These are phyloP conservation scores for Nothocercus nigrocapillus DNA, from an alignment of 2,113 vertebrate species.

Conservation along the genomic window DNA sequence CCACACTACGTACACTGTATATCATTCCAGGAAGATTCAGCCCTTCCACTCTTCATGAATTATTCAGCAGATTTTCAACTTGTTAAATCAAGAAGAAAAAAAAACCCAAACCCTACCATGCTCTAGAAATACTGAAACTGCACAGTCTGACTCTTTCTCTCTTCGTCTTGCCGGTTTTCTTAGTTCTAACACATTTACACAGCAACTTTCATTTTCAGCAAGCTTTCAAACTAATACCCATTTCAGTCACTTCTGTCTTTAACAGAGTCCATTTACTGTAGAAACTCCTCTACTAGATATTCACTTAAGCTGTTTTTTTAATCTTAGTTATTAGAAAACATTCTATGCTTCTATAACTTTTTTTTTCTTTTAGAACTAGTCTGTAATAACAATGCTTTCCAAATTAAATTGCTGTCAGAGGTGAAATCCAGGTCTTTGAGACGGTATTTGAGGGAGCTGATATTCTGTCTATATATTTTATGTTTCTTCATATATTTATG, in stretches of 20 bases:
- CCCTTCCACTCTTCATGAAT: constrained; percentile 80
- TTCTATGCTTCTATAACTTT: neutral
- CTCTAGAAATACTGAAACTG: constrained; percentile 73
- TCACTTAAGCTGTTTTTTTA: neutral
- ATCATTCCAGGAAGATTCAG: constrained; percentile 77
- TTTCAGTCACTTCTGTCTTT: neutral
- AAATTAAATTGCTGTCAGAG: neutral
- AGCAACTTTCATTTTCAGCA: constrained; percentile 8
- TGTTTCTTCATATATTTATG: neutral
- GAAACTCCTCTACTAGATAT: neutral
- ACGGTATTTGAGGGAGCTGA: neutral
- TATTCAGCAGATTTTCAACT: constrained; percentile 82
- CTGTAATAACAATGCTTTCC: neutral
- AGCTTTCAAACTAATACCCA: neutral
- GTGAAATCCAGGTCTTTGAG: neutral
- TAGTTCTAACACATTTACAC: constrained; percentile 19
- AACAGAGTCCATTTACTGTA: neutral
- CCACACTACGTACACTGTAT: constrained; percentile 59
- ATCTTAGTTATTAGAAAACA: neutral
- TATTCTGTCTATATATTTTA: neutral
- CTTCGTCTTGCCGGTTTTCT: neutral
- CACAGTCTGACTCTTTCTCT: constrained; percentile 39
- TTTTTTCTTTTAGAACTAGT: constrained; percentile 27
- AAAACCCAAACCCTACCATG: constrained; percentile 34
- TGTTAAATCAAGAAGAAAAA: constrained; percentile 59